Conservation (phyloP, 2,113 vertebrate genomes). For the Calyptommatus sinebrachiatus region DNA sequence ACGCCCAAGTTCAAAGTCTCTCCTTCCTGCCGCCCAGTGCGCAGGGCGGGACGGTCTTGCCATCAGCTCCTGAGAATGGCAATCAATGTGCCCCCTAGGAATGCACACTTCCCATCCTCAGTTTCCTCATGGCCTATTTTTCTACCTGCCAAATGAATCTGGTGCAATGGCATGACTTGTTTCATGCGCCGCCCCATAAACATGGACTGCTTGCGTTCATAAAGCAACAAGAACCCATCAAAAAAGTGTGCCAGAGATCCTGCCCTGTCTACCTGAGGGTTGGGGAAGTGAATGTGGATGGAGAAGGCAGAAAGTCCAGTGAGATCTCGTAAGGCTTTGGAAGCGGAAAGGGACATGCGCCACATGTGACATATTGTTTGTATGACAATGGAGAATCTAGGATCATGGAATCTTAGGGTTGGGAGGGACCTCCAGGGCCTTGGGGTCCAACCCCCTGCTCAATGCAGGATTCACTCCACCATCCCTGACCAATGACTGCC, state of each 20-base stretch:
- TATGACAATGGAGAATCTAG: too few relatives aligned
- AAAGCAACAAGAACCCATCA: too few relatives aligned
- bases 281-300: background rate
- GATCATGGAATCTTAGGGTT: too few relatives aligned
- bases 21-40: background rate
- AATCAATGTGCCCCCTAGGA: background rate
- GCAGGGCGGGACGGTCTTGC: background rate
- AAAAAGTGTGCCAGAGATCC: background rate
- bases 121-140: background rate
- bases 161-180: accelerated
- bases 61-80: background rate
- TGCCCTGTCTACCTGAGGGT: accelerated
- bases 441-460: too few relatives aligned
- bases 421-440: too few relatives aligned
- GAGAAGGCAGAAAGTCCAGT: background rate
- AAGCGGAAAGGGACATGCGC: background rate
- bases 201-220: accelerated
- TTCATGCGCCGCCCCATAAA: accelerated
- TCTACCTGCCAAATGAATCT: background rate
- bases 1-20: background rate
- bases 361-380: too few relatives aligned
- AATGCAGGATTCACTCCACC: too few relatives aligned
- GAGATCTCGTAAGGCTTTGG: background rate
- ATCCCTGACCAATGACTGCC: too few relatives aligned
- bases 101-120: background rate